These are phyloP conservation scores for Tokudaia tokunoshimensis DNA, from an alignment of 2,797 vertebrate species.

Conservation along the genomic window DNA sequence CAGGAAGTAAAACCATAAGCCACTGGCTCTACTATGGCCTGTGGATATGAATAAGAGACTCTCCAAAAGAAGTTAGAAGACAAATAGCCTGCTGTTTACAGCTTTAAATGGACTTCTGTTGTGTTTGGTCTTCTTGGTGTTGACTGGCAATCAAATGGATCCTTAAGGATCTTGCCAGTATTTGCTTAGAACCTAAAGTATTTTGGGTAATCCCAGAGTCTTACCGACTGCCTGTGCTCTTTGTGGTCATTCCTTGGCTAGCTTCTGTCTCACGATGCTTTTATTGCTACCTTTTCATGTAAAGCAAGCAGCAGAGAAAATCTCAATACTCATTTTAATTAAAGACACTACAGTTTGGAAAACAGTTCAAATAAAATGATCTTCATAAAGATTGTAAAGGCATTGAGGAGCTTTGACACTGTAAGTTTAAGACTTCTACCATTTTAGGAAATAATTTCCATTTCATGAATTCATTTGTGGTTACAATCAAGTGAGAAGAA, in stretches of 20 bases:
- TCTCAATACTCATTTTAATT: slow-evolving; percentile 61
- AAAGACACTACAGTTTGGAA: slow-evolving; percentile 29
- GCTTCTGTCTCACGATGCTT: slow-evolving; percentile 3
- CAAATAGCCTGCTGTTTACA: background rate
- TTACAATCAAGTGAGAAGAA: slow-evolving; percentile 29
- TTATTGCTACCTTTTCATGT: slow-evolving; percentile 44
- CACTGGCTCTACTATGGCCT: background rate
- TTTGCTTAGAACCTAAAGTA: slow-evolving; percentile 38
- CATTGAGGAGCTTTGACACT: background rate
- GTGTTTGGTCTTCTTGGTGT: slow-evolving; percentile 55
- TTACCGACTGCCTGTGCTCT: background rate
- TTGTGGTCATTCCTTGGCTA: background rate
- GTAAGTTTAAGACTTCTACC: slow-evolving; percentile 36
- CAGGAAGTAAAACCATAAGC: slow-evolving; percentile 9
- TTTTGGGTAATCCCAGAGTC: slow-evolving; percentile 53
- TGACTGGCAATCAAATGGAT: slow-evolving; percentile 47
- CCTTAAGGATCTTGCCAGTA: slow-evolving; percentile 50
- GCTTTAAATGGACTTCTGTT: slow-evolving; percentile 42
- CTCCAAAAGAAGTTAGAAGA: slow-evolving; percentile 29
- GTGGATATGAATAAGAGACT: background rate
- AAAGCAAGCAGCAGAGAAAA: slow-evolving; percentile 37
- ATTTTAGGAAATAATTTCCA: slow-evolving; percentile 48
- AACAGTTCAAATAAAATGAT: slow-evolving; percentile 61
- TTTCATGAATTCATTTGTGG: slow-evolving; percentile 44
- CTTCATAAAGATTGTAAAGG: slow-evolving; percentile 57